These are phyloP conservation scores for Scrobipalpa atriplicella DNA, from an alignment of 2,888 invertebrate species.

Conservation along the genomic window DNA sequence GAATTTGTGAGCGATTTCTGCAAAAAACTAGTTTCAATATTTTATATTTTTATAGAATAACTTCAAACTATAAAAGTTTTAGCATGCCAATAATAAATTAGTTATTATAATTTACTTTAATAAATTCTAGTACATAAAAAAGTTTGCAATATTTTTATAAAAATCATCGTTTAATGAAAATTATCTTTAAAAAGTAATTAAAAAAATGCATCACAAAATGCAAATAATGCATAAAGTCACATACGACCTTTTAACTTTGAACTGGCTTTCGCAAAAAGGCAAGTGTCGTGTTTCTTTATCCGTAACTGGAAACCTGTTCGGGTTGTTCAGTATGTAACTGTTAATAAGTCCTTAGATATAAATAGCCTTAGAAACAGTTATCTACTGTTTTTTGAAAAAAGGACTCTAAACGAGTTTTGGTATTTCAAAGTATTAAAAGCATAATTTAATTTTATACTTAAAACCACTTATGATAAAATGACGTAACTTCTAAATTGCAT, in stretches of 20 bases:
- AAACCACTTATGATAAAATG: background rate
- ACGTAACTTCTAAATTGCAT: background rate
- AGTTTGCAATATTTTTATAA: no score
- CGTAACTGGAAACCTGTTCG: conserved; percentile 21
- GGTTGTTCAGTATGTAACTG: conserved; percentile 20
- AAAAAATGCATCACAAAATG: background rate
- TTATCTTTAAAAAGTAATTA: background rate
- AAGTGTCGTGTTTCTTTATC: conserved; percentile 23
- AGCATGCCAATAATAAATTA: no score
- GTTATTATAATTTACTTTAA: no score
- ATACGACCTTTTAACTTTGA: conserved; percentile 23
- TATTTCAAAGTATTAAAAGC: background rate
- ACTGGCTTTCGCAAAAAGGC: conserved; percentile 19
- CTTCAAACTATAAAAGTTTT: no score
- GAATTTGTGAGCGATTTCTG: no score
- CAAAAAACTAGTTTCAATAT: no score
- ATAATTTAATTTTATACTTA: background rate
- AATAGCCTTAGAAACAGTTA: conserved; percentile 14
- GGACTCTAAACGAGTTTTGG: background rate
- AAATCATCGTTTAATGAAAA: no score
- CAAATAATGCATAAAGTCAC: conserved; percentile 1
- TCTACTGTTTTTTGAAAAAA: background rate
- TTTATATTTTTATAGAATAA: no score
- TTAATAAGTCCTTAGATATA: conserved; percentile 17
- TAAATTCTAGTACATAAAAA: no score